phyloP scores from a whole-genome alignment of 2,888 invertebrate species.

The Dynastes tityus region DNA sequence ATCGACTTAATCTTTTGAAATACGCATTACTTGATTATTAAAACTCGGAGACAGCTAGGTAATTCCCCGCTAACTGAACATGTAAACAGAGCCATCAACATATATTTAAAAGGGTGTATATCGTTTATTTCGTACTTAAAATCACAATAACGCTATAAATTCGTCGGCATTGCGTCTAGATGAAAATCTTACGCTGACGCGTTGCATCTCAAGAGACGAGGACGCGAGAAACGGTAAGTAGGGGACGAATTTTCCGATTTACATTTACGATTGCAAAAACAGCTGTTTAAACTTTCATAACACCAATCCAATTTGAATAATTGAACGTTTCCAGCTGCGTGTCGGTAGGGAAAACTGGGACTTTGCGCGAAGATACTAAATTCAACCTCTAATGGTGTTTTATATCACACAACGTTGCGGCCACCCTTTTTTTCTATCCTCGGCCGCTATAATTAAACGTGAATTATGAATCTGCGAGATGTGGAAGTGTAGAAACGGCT shows the following conservation, averaged over 20 bases:
- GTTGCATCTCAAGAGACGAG: background rate
- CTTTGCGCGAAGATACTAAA: conserved; percentile 14
- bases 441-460: conserved; percentile 35
- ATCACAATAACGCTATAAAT: too few relatives aligned
- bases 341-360: conserved; percentile 4
- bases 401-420: conserved; percentile 7
- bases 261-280: conserved; percentile 42
- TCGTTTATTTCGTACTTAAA: too few relatives aligned
- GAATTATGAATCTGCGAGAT: conserved; percentile 32
- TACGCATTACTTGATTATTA: too few relatives aligned
- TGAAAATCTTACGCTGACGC: background rate
- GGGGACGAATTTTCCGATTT: conserved; percentile 25
- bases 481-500: background rate
- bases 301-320: conserved; percentile 39
- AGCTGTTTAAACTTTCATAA: conserved; percentile 29
- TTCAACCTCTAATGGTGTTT: conserved; percentile 28
- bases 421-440: conserved; percentile 1
- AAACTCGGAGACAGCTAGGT: too few relatives aligned
- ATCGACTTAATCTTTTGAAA: too few relatives aligned
- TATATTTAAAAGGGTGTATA: too few relatives aligned
- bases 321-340: conserved; percentile 30
- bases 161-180: too few relatives aligned
- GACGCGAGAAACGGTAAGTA: background rate
- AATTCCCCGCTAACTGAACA: too few relatives aligned
- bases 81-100: too few relatives aligned